Evolutionary conservation across 2,888 invertebrate genomes (phyloP).

Genomic region (Gerris lacustris): DNA sequence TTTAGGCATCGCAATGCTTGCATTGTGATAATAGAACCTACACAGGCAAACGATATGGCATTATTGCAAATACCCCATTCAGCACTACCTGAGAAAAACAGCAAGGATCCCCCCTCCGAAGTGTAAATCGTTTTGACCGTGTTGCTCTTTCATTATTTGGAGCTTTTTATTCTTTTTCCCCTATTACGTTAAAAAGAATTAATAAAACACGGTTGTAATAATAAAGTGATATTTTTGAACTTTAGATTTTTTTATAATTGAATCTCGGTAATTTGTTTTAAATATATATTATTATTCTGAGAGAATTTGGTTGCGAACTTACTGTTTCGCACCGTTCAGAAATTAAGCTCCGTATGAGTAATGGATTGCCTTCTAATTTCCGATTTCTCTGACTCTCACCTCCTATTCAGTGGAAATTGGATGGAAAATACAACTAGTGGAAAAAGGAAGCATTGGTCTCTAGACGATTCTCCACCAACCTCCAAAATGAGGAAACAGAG

Average conservation of each 20-base stretch:
- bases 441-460: conserved; percentile 24
- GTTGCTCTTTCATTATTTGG: conserved; percentile 2
- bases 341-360: conserved; percentile 4
- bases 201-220: no score
- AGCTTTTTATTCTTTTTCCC: neutral
- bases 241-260: no score
- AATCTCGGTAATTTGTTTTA: no score
- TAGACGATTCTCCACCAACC: conserved; percentile 6
- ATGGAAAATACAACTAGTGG: conserved; percentile 18
- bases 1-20: conserved; percentile 24
- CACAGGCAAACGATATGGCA: conserved; percentile 30
- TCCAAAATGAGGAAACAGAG: conserved; percentile 23
- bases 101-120: conserved; percentile 30
- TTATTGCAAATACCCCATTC: conserved; percentile 32
- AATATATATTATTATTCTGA: no score
- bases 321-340: no score
- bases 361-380: conserved; percentile 24
- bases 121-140: conserved; percentile 11
- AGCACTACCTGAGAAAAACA: conserved; percentile 32
- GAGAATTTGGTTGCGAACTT: no score
- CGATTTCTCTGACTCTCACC: conserved; percentile 18
- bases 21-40: conserved; percentile 23
- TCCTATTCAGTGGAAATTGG: conserved; percentile 17
- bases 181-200: no score
- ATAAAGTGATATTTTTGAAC: no score